These are phyloP conservation scores for Ephestia elutella DNA, from an alignment of 1,140 invertebrate species.

Conservation along the genomic window DNA sequence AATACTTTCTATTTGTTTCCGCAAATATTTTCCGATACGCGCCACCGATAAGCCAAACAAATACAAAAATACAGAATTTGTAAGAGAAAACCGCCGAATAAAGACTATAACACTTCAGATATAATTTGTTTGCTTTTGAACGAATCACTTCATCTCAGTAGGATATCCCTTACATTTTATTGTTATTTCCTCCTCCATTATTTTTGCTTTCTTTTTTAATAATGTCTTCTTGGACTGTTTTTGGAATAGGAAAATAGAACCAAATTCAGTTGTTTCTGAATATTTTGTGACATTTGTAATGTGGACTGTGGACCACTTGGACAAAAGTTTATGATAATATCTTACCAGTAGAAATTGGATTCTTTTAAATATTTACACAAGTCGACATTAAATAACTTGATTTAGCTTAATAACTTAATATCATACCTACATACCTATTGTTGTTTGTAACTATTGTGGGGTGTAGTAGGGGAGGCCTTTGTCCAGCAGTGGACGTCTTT, in stretches of 20 bases:
- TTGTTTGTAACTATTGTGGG: too few species aligned
- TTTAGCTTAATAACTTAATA: too few species aligned
- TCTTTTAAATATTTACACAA: too few species aligned
- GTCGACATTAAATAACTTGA: too few species aligned
- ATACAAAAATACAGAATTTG: neutral
- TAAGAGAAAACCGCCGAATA: slow-evolving; percentile 8
- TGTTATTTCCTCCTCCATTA: neutral
- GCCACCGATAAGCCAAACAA: neutral
- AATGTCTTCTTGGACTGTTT: neutral
- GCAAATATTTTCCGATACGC: neutral
- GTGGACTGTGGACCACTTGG: neutral
- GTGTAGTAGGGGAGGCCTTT: too few species aligned
- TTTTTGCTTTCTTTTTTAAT: neutral
- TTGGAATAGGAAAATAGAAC: neutral
- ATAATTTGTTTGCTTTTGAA: slow-evolving; percentile 9
- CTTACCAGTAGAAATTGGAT: too few species aligned
- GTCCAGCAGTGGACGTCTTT: too few species aligned
- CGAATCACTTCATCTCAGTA: slow-evolving; percentile 6
- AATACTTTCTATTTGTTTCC: neutral
- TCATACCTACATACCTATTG: too few species aligned
- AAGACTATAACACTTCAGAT: slow-evolving; percentile 11
- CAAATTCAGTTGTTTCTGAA: neutral
- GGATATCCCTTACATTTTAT: slow-evolving; percentile 7
- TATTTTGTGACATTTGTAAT: neutral
- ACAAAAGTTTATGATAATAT: neutral